These are phyloP conservation scores for Anastrepha obliqua DNA, from an alignment of 1,140 invertebrate species.

Conservation along the genomic window DNA sequence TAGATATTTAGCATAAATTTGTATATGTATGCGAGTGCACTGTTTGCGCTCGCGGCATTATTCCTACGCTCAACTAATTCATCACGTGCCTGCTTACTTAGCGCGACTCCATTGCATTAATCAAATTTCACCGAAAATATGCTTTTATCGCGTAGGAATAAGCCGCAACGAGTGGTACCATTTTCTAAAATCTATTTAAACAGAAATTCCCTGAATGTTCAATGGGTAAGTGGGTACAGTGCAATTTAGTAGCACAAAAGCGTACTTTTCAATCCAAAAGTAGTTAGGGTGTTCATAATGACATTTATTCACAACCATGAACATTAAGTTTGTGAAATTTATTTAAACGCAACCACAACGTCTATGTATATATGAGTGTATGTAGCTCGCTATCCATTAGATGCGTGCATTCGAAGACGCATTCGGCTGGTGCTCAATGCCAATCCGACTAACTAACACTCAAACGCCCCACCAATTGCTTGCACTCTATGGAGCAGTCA, in stretches of 20 bases:
- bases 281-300: neutral
- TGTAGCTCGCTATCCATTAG: too few relatives aligned
- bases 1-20: too few relatives aligned
- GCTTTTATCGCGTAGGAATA: too few relatives aligned
- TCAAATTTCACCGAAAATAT: too few relatives aligned
- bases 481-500: neutral
- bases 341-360: neutral
- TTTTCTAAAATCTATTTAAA: neutral
- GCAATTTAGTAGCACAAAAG: neutral
- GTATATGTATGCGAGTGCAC: too few relatives aligned
- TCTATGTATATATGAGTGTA: too few relatives aligned
- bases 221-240: neutral
- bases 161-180: neutral
- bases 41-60: too few relatives aligned
- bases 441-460: neutral
- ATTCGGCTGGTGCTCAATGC: neutral
- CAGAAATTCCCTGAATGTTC: neutral
- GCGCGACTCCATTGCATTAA: too few relatives aligned
- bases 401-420: neutral
- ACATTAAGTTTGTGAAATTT: neutral
- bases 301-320: neutral
- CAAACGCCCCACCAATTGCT: neutral
- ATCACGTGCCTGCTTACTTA: too few relatives aligned
- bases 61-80: too few relatives aligned
- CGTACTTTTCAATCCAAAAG: neutral